These are phyloP conservation scores for Adelosebastes latens DNA, from an alignment of 2,797 vertebrate genomes.

Conservation along the genomic window DNA sequence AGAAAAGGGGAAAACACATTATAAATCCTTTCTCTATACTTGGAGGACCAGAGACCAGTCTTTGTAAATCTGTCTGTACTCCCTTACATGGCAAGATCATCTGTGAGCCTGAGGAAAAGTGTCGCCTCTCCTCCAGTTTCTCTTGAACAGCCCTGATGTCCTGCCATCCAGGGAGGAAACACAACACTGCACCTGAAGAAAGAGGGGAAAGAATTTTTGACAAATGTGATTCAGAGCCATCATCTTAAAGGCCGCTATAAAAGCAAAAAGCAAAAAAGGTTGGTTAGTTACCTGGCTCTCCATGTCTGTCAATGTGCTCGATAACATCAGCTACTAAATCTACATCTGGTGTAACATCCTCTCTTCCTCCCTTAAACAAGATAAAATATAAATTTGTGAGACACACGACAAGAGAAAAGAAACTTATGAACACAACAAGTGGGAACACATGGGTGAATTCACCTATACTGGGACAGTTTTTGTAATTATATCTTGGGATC, in stretches of 20 bases:
- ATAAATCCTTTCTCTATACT: background rate
- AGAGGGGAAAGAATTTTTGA: background rate
- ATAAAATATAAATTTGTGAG: background rate
- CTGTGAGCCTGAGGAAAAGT: conserved; percentile 83
- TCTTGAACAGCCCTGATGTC: conserved; percentile 94
- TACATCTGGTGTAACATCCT: conserved; percentile 85
- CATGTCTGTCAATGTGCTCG: conserved; percentile 87
- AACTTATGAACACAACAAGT: accelerated
- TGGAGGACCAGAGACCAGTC: background rate
- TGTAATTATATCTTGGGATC: too few species aligned
- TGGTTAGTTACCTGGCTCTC: conserved; percentile 87
- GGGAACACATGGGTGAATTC: too few species aligned
- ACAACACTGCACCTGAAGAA: conserved; percentile 91
- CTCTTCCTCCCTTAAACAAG: conserved; percentile 54
- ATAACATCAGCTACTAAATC: conserved; percentile 91
- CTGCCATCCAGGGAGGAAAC: conserved; percentile 98
- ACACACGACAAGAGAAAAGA: background rate
- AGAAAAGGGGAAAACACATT: background rate
- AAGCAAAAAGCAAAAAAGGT: background rate
- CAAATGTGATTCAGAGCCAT: background rate
- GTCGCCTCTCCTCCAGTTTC: conserved; percentile 82
- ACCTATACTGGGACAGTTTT: too few species aligned
- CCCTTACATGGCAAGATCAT: conserved; percentile 91
- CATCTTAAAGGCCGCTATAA: background rate
- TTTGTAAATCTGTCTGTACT: background rate